These are phyloP conservation scores for Notolepis coatsorum DNA, from an alignment of 2,797 vertebrate species.

Conservation along the genomic window DNA sequence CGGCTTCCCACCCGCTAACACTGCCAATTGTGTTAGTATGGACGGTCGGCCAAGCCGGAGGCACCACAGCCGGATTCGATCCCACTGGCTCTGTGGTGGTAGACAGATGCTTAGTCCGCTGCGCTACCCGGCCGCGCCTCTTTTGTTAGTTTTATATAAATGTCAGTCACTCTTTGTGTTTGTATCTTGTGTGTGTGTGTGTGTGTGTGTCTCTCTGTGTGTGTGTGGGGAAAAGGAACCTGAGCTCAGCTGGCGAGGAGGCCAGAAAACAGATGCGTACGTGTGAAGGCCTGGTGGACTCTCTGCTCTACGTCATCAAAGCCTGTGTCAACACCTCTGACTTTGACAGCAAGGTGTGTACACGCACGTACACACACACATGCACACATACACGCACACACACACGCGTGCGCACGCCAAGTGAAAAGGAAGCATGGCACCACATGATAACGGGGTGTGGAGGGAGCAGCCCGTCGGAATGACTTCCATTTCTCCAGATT, in stretches of 20 bases:
- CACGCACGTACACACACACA: constrained; percentile 19
- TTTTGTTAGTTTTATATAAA: constrained; percentile 29
- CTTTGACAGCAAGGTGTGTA: constrained; percentile 96
- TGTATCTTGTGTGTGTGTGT: constrained; percentile 25
- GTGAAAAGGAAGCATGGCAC: too few relatives aligned
- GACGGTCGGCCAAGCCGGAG: too few relatives aligned
- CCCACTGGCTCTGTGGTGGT: too few relatives aligned
- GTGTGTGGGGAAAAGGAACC: constrained; percentile 82
- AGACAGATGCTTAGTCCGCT: too few relatives aligned
- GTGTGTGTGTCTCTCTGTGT: constrained; percentile 14
- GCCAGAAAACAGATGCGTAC: constrained; percentile 95
- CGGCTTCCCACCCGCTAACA: too few relatives aligned
- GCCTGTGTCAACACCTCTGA: constrained; percentile 98
- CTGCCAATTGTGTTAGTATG: too few relatives aligned
- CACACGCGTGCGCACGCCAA: background rate
- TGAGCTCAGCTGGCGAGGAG: constrained; percentile 97
- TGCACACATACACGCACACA: background rate
- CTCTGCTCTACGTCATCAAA: constrained; percentile 96
- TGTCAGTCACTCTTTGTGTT: constrained; percentile 31
- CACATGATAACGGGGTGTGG: too few relatives aligned
- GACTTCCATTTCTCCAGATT: too few relatives aligned
- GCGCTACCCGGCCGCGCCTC: too few relatives aligned
- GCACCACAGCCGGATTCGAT: too few relatives aligned
- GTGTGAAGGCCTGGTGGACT: constrained; percentile 96
- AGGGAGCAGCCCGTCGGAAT: too few relatives aligned